These are phyloP conservation scores for Leptoteleia sp. DNA, from an alignment of 1,140 invertebrate genomes.

Conservation along the genomic window DNA sequence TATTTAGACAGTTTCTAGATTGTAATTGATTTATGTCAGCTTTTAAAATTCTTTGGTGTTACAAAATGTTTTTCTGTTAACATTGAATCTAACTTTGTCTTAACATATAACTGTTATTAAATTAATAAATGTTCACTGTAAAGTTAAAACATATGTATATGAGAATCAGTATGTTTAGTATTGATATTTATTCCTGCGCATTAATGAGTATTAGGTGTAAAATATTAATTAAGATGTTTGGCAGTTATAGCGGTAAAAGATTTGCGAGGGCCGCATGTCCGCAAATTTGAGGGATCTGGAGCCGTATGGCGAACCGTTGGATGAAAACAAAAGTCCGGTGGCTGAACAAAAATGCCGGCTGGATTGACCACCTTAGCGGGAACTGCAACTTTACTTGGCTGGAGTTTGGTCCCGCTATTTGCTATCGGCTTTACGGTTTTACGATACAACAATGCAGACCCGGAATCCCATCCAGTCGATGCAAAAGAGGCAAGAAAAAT, in stretches of 20 bases:
- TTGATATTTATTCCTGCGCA: too few species aligned
- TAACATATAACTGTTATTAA: too few species aligned
- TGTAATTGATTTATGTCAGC: too few species aligned
- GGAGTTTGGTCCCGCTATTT: slow-evolving; percentile 89
- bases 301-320: slow-evolving; percentile 53
- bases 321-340: slow-evolving; percentile 51
- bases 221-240: not conserved
- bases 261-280: slow-evolving; percentile 17
- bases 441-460: slow-evolving; percentile 90
- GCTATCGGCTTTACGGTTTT: slow-evolving; percentile 90
- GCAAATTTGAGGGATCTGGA: slow-evolving; percentile 4
- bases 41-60: too few species aligned
- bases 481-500: slow-evolving; percentile 82
- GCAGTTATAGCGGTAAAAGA: slow-evolving; percentile 16
- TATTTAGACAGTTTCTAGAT: too few species aligned
- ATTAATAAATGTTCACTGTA: too few species aligned
- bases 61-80: too few species aligned
- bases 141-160: too few species aligned
- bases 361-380: slow-evolving; percentile 72
- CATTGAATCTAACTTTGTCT: too few species aligned
- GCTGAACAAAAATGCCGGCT: slow-evolving; percentile 72
- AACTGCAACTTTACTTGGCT: slow-evolving; percentile 82
- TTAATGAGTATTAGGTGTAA: too few species aligned
- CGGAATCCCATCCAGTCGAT: slow-evolving; percentile 89
- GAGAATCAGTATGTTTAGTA: too few species aligned